Evolutionary conservation across 2,797 vertebrate genomes (phyloP), one percentile per base, ranked within the genome.

Genomic region (Alcedo atthis): DNA sequence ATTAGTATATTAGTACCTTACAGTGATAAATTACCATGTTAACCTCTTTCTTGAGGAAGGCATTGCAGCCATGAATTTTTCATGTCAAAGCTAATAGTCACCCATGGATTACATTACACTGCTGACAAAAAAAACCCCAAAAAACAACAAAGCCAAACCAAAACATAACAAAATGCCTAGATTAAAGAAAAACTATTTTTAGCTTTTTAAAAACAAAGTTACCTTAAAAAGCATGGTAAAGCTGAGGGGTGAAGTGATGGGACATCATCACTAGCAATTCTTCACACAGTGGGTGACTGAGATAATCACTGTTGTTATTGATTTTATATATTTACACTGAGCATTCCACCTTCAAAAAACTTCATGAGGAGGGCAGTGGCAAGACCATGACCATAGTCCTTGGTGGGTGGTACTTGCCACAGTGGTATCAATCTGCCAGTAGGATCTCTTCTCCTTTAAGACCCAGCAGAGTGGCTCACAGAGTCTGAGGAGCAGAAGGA

Each of bases 11-110:
- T 87, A 81, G 82, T 81, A 51, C 15, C 22, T 57, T 80, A 64
- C 77, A 64, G 12, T 81, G 67, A 91, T 55, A 94, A 91, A 96
- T 55, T 9, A 74, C 48, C 54, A 63, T 33, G 57, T 51, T 68
- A 68, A 67, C 53, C 32, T 75, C 10, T 87, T 82, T 61, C 49
- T 81, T 54, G 48, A 80, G 59, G 28, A 73, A 77, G n/a, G 37
- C 49, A 74, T 53, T 46, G 26, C 70, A 92, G 55, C 55, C 53
- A 77, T 15, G 2, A 79, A 78, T 87, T 91, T 94, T 94, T 92
- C 79, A 77, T 68, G 63, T 79, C 85, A 81, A 37, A 87, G 24
- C 11, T 73, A 78, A 81, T 75, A 67, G 76, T 66, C 80, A 87
- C 24, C 69, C 77, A 71, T 81, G 37, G 42, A 76, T 94, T 79